These are phyloP conservation scores for Babyrousa celebensis DNA, from an alignment of 2,797 vertebrate species.

Conservation along the genomic window DNA sequence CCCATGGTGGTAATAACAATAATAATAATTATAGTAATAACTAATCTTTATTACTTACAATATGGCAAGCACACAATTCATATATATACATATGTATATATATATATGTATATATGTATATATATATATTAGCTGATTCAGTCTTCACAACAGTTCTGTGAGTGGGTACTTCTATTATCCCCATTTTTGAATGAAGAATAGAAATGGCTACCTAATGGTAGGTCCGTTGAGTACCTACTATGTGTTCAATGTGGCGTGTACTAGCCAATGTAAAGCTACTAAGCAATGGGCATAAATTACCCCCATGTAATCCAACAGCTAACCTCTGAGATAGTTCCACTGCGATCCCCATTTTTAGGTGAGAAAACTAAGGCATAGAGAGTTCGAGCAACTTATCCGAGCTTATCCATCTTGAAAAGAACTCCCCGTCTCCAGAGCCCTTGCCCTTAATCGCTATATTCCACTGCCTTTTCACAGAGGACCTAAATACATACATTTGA, in stretches of 20 bases:
- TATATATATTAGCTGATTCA: not conserved
- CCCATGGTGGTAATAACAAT: not conserved
- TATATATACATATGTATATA: too few species aligned
- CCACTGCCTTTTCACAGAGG: not conserved
- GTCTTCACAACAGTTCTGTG: not conserved
- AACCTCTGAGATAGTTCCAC: not conserved
- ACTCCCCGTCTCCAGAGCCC: not conserved
- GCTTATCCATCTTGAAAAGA: not conserved
- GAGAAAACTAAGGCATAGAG: not conserved
- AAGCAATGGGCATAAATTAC: not conserved
- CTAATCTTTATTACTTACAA: not conserved
- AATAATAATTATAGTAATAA: constrained; percentile 11
- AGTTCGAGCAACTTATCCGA: not conserved
- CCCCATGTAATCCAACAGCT: constrained; percentile 17
- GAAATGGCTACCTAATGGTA: not conserved
- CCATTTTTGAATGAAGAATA: constrained; percentile 19
- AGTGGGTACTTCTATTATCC: not conserved
- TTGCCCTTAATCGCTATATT: not conserved
- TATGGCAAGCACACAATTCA: not conserved
- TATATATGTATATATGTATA: too few species aligned
- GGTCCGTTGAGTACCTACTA: not conserved
- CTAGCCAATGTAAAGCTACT: not conserved
- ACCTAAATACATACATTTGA: not conserved
- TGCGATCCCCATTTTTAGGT: not conserved
- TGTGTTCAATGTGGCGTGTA: not conserved